phyloP scores from a whole-genome alignment of 2,113 vertebrate genomes.

The Oophaga pumilio region DNA sequence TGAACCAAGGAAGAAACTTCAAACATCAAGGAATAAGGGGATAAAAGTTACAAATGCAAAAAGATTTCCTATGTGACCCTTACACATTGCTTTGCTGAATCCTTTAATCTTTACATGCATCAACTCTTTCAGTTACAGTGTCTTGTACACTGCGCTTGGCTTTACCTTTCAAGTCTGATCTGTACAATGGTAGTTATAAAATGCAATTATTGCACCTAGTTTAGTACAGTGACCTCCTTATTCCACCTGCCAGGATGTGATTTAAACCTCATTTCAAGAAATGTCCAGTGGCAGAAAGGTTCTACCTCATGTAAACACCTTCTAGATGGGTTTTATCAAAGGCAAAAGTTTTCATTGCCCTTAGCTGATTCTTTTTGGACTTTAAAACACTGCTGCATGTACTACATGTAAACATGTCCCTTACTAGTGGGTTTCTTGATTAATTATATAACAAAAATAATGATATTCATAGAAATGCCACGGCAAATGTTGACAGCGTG shows the following conservation, averaged over 20 bases:
- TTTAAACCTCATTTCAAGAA: slow-evolving; percentile 25
- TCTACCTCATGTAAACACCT: slow-evolving; percentile 5
- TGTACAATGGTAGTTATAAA: background rate
- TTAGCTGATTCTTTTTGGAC: background rate
- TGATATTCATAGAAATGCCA: background rate
- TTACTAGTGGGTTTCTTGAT: background rate
- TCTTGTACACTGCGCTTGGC: slow-evolving; percentile 17
- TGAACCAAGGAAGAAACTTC: slow-evolving; percentile 28
- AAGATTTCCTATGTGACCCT: slow-evolving; percentile 48
- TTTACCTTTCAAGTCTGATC: slow-evolving; percentile 10
- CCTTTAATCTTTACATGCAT: slow-evolving; percentile 45
- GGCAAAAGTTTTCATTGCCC: background rate
- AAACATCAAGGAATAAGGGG: slow-evolving; percentile 25
- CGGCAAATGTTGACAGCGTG: background rate
- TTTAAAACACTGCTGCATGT: background rate
- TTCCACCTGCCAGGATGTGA: slow-evolving; percentile 13
- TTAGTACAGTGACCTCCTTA: slow-evolving; percentile 1
- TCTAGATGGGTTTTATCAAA: background rate
- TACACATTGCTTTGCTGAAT: slow-evolving; percentile 46
- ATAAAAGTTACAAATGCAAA: slow-evolving; percentile 52
- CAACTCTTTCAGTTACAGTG: slow-evolving; percentile 30
- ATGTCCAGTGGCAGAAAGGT: slow-evolving; percentile 2
- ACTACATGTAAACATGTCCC: background rate
- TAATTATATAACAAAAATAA: background rate
- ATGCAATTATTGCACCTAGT: slow-evolving; percentile 38